Conservation (phyloP, 2,888 invertebrate genomes). For the Polydrusus pterygomalis region DNA sequence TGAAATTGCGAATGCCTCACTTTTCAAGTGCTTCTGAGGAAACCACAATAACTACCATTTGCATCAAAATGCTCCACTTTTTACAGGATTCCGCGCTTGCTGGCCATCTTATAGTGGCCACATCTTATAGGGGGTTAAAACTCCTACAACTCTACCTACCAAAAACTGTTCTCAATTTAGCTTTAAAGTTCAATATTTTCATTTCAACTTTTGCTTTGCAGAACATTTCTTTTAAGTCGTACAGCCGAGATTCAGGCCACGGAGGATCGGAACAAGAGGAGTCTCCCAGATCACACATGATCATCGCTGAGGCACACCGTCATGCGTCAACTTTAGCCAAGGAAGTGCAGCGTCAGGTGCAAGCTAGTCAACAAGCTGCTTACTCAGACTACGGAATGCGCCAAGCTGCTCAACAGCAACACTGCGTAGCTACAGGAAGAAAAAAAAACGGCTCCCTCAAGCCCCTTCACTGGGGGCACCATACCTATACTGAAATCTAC, state of each 20-base stretch:
- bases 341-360: slow-evolving; percentile 73
- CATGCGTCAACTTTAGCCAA: slow-evolving; percentile 73
- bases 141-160: too few species aligned
- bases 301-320: slow-evolving; percentile 74
- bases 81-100: too few species aligned
- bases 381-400: slow-evolving; percentile 66
- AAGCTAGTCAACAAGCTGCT: slow-evolving; percentile 67
- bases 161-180: neutral
- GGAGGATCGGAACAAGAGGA: slow-evolving; percentile 80
- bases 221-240: slow-evolving; percentile 92
- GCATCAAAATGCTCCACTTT: too few species aligned
- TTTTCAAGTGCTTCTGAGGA: too few species aligned
- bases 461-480: slow-evolving; percentile 74
- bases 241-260: slow-evolving; percentile 79
- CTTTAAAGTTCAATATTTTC: neutral
- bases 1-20: too few species aligned
- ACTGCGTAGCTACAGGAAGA: slow-evolving; percentile 64
- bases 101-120: too few species aligned
- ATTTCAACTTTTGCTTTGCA: slow-evolving; percentile 71
- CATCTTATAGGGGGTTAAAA: too few species aligned
- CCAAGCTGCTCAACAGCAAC: slow-evolving; percentile 63
- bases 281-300: slow-evolving; percentile 77
- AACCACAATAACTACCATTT: too few species aligned
- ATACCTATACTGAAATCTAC: slow-evolving; percentile 86
- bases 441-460: slow-evolving; percentile 70